Base-by-base conservation (phyloP, 1,140 invertebrate genomes). In the Bombus turneri region DNA sequence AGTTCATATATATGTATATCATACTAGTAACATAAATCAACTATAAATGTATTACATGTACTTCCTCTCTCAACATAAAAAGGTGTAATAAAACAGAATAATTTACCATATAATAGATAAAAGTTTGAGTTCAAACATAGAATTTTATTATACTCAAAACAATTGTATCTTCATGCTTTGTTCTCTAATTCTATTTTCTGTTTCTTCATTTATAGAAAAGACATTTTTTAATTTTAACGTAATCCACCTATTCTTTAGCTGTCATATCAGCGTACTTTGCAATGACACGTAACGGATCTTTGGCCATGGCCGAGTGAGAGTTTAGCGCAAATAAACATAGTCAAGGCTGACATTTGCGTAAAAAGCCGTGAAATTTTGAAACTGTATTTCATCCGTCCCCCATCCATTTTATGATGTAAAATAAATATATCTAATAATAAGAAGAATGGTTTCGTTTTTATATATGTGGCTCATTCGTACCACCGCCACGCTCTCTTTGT, bases 241-340 rank as follows among this genome's bases (percentile, higher is more conserved):
- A 28, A 6, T n/a, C 10, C 37, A n/a, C 10, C 28, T 22, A 77
- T 72, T 34, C 53, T 74, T 34, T 34, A 28, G 59, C 5, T 31
- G 41, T 73, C 66, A 71, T 84, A 66, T 78, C 81, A 76, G 53
- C 28, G 41, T 37, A 57, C 34, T 73, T 82, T 69, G 59, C 53
- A 69, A 74, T 57, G 53, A 18, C 64, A 74, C 85, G 69, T 81
- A 88, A 84, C 76, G 53, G 57, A 88, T 83, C 66, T 62, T 59
- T 83, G 88, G 76, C 92, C 91, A 83, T 93, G 91, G 91, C 91
- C 91, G 86, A 90, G 83, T 87, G 72, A 78, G 79, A 83, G 87
- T 88, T 90, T 88, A 83, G 76, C 72, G 18, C 68, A 83, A 81
- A 90, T 87, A 92, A 92, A 92, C 88, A 89, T 83, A 90, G 86